Percentiles rank a stretch among this genome's conserved stretches.
These are phyloP conservation scores for Hoplostethus mediterraneus DNA, from an alignment of 2,797 vertebrate species.

Conservation along the genomic window DNA sequence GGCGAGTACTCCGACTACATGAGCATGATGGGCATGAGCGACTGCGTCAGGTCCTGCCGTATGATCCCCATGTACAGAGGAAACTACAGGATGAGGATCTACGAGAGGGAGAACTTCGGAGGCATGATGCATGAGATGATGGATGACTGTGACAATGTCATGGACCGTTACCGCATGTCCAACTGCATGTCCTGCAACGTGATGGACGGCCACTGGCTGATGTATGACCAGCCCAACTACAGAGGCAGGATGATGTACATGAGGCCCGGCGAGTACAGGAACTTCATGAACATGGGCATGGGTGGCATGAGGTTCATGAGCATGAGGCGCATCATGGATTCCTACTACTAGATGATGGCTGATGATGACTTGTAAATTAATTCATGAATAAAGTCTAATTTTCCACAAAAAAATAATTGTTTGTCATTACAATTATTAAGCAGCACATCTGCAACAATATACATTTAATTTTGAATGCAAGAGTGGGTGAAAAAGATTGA, in stretches of 20 bases:
- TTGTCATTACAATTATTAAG: background rate
- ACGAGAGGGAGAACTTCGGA: conserved; percentile 59
- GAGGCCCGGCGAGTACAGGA: conserved; percentile 66
- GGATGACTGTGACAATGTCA: conserved; percentile 58
- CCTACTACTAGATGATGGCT: conserved; percentile 47
- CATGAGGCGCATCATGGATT: conserved; percentile 62
- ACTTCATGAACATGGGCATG: conserved; percentile 51
- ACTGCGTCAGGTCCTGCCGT: conserved; percentile 59
- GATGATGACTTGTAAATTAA: background rate
- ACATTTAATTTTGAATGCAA: too few species aligned
- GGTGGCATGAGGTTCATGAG: conserved; percentile 52
- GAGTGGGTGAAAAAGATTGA: too few species aligned
- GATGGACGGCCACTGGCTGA: conserved; percentile 68
- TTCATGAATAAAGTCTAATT: background rate
- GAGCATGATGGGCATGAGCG: conserved; percentile 56
- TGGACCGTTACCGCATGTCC: conserved; percentile 54
- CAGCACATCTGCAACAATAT: background rate
- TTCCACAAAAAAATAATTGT: background rate
- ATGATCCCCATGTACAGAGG: conserved; percentile 64
- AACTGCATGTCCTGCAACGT: conserved; percentile 66
- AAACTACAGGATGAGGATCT: conserved; percentile 60
- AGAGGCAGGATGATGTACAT: conserved; percentile 65
- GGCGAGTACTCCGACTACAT: conserved; percentile 64
- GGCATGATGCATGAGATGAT: conserved; percentile 60
- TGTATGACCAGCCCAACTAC: conserved; percentile 64